Conservation (phyloP, 2,888 invertebrate species). For the Erebia aethiops region DNA sequence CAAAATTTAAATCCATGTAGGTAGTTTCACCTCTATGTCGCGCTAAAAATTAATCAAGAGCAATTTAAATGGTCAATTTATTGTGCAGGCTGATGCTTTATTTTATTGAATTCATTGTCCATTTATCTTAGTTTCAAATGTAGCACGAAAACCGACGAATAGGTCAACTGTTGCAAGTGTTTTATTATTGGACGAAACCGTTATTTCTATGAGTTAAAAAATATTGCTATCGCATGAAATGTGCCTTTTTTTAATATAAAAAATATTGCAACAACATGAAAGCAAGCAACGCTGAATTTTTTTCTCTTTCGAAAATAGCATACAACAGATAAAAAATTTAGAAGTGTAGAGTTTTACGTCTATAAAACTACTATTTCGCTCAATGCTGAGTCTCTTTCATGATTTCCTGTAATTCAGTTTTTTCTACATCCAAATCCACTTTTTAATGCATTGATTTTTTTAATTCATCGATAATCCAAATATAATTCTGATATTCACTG, state of each 20-base stretch:
- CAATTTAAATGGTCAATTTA: slow-evolving; percentile 39
- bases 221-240: slow-evolving; percentile 29
- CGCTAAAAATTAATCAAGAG: slow-evolving; percentile 39
- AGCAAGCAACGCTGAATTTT: neutral
- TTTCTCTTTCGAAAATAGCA: no score
- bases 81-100: slow-evolving; percentile 45
- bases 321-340: no score
- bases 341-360: no score
- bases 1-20: slow-evolving; percentile 7
- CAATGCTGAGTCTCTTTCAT: no score
- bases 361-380: no score
- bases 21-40: slow-evolving; percentile 9
- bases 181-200: slow-evolving; percentile 53
- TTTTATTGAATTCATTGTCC: slow-evolving; percentile 58
- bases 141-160: slow-evolving; percentile 57
- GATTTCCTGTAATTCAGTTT: no score
- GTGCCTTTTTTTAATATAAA: neutral
- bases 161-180: slow-evolving; percentile 65
- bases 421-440: neutral
- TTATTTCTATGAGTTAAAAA: slow-evolving; percentile 51
- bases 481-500: no score
- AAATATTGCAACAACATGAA: neutral
- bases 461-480: no score
- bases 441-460: no score
- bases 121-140: slow-evolving; percentile 57